These are phyloP conservation scores for Eilema depressum DNA, from an alignment of 2,888 invertebrate genomes.

Conservation along the genomic window DNA sequence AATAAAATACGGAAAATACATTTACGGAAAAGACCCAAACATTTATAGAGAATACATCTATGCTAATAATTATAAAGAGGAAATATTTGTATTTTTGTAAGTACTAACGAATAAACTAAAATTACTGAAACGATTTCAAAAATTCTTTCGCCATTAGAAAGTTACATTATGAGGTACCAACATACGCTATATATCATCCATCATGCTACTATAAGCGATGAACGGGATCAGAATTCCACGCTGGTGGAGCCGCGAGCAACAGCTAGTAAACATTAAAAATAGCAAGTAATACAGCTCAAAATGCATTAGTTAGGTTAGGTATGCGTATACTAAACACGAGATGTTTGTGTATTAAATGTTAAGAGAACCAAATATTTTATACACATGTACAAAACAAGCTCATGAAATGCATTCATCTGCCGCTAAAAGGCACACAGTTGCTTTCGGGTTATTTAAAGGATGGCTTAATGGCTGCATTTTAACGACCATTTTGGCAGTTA, in stretches of 20 bases:
- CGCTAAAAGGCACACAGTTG: conserved; percentile 66
- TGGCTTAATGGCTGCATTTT: conserved; percentile 76
- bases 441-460: conserved; percentile 73
- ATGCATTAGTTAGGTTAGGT: background rate
- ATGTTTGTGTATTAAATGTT: background rate
- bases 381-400: conserved; percentile 23
- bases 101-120: too few relatives aligned
- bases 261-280: background rate
- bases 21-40: background rate
- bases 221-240: too few relatives aligned
- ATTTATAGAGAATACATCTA: too few relatives aligned
- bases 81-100: too few relatives aligned
- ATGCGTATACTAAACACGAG: background rate
- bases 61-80: too few relatives aligned
- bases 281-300: background rate
- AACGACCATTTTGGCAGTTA: conserved; percentile 68
- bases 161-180: too few relatives aligned
- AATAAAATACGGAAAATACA: background rate
- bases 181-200: too few relatives aligned
- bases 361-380: background rate
- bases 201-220: too few relatives aligned
- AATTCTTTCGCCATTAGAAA: too few relatives aligned
- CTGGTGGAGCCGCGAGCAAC: too few relatives aligned
- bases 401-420: conserved; percentile 59
- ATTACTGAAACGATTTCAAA: too few relatives aligned